phyloP scores from a whole-genome alignment of 2,113 vertebrate species.

The Gobiocypris rarus region DNA sequence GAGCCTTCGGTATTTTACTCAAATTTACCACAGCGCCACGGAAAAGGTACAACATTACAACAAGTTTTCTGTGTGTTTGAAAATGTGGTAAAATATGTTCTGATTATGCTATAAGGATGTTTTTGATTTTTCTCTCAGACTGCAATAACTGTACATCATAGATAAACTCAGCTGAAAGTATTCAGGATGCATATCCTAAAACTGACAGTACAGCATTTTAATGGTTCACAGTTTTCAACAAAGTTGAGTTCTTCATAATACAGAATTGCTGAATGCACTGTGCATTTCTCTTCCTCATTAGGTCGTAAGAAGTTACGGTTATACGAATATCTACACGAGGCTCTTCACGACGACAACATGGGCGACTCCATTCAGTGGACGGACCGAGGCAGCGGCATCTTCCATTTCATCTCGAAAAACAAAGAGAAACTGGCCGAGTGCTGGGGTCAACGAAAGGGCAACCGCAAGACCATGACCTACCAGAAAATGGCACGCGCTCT shows the following conservation, averaged over 20 bases:
- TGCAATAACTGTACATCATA: background rate
- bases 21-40: slow-evolving; percentile 74
- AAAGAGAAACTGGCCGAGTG: slow-evolving; percentile 94
- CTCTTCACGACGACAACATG: slow-evolving; percentile 88
- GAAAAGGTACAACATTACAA: slow-evolving; percentile 78
- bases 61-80: background rate
- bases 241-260: background rate
- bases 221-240: background rate
- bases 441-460: slow-evolving; percentile 95
- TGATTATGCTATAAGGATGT: background rate
- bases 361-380: slow-evolving; percentile 95
- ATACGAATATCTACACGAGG: slow-evolving; percentile 91
- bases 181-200: background rate
- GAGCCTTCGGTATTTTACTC: slow-evolving; percentile 76
- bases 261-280: background rate
- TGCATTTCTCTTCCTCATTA: slow-evolving; percentile 59
- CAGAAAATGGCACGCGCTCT: slow-evolving; percentile 98
- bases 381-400: slow-evolving; percentile 85
- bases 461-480: slow-evolving; percentile 97
- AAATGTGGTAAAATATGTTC: background rate
- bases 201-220: background rate
- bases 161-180: background rate
- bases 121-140: background rate
- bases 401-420: slow-evolving; percentile 97
- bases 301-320: slow-evolving; percentile 92